Evolutionary conservation across 2,113 vertebrate species (phyloP), one percentile per base, ranked within the genome.

Genomic region (Mormyrus iriodes): DNA sequence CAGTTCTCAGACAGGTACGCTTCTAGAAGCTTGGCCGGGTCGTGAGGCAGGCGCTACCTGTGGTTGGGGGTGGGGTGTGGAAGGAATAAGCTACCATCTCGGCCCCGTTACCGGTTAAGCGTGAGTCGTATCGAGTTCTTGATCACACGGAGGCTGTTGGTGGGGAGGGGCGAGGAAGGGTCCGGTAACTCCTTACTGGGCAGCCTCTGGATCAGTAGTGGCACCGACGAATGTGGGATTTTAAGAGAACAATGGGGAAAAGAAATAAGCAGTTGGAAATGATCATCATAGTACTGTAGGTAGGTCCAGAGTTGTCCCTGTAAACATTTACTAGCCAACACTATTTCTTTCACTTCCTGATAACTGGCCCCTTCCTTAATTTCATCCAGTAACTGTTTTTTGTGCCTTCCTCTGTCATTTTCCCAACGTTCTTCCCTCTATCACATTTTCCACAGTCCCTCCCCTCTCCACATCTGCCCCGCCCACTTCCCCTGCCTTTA

Each of bases 41-140:
- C 9, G 27, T 19, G 27, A 51, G 13, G 17, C 49, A 91, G 49
- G 49, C 49, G 17, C 35, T 48, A 10, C n/a, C 24, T 17, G 24
- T 15, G 48, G n/a, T 0, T 1, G 76, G 3, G 76, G 44, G 15
- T 1, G 15, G 24, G 44, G 21, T 17, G 21, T 5, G 17, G 31
- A 39, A 0, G 9, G 44, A n/a, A 21, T 9, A n/a, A 85, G 83
- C 44, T 9, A 24, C 2, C 12, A 35, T 1, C 27, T 48, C 13
- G 21, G 10, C 17, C 84, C 0, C 48, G 93, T 94, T 96, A 97
- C 93, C 97, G 96, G 90, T 99, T 99, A 90, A 99, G 97, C 39
- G 98, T 99, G 92, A 99, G 95, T 93, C 98, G 97, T 93, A 99
- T 99, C 89, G 98, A 98, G 93, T 98, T 99, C 92, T 99, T 99